A percentile compares a stretch with the other conserved stretches of the same genome.
These are phyloP conservation scores for Ophiothrix spiculata DNA, from an alignment of 35 echinoderm and acorn worm genomes.

Conservation along the genomic window DNA sequence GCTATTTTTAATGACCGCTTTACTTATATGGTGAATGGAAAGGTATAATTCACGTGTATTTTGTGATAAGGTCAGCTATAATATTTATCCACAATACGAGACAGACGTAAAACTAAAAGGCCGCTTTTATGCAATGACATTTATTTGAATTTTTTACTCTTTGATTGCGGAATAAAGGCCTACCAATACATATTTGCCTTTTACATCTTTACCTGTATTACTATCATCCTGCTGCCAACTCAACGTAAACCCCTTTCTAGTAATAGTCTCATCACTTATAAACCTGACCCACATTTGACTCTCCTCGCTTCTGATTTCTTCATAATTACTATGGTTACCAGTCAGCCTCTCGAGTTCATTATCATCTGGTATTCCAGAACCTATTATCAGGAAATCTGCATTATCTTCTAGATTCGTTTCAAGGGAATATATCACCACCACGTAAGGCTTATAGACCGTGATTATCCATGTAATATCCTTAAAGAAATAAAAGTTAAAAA, in stretches of 20 bases:
- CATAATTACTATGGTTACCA: background rate
- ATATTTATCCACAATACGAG: background rate
- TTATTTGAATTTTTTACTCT: too few relatives aligned
- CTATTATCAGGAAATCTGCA: constrained; percentile 19
- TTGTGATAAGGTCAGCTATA: background rate
- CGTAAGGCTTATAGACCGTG: background rate
- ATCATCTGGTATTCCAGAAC: constrained; percentile 12
- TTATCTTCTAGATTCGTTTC: background rate
- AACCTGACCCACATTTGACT: constrained; percentile 29
- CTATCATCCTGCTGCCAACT: constrained; percentile 3
- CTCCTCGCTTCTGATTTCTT: background rate
- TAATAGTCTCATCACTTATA: constrained; percentile 24
- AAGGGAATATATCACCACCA: background rate
- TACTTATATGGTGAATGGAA: background rate
- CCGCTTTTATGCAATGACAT: too few relatives aligned
- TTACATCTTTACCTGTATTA: background rate
- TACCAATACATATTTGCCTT: too few relatives aligned
- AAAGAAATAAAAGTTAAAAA: too few relatives aligned
- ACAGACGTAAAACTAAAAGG: background rate
- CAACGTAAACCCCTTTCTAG: constrained; percentile 15
- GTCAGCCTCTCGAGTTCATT: constrained; percentile 2
- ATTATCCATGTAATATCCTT: constrained; percentile 45
- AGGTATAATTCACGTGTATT: background rate
- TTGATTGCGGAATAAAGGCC: too few relatives aligned
- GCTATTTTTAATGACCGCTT: background rate